Percentiles rank a stretch among this genome's conserved stretches.
These are phyloP conservation scores for Tortrix viridana DNA, from an alignment of 2,888 invertebrate genomes.

Conservation along the genomic window DNA sequence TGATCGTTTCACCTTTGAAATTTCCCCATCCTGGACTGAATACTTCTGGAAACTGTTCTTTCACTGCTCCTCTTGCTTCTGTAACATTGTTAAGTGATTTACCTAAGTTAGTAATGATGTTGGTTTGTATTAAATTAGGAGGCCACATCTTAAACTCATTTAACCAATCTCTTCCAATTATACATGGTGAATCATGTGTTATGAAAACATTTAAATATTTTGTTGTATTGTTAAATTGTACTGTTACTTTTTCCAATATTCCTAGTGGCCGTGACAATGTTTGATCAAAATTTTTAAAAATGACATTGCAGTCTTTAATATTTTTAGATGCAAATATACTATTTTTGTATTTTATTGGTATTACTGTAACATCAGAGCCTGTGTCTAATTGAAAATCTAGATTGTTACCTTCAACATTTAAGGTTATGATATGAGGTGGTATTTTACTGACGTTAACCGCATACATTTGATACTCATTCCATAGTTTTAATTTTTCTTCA, in stretches of 20 bases:
- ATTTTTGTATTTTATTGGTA: slow-evolving; percentile 1
- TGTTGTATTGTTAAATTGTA: neutral
- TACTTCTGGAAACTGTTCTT: slow-evolving; percentile 6
- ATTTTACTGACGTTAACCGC: neutral
- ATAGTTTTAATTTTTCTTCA: neutral
- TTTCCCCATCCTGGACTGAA: slow-evolving; percentile 5
- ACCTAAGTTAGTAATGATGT: neutral
- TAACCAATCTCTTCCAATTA: slow-evolving; percentile 16
- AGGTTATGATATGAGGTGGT: neutral
- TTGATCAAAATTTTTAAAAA: slow-evolving; percentile 13
- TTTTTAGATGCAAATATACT: neutral
- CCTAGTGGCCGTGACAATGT: slow-evolving; percentile 2
- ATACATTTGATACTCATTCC: slow-evolving; percentile 1
- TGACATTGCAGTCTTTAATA: slow-evolving; percentile 4
- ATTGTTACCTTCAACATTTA: neutral
- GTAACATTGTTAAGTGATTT: neutral
- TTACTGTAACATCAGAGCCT: slow-evolving; percentile 1
- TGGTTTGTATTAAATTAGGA: neutral
- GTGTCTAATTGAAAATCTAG: slow-evolving; percentile 6
- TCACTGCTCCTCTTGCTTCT: neutral
- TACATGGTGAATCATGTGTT: neutral
- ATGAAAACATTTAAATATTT: neutral
- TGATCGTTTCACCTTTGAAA: slow-evolving; percentile 2
- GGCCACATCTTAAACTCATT: slow-evolving; percentile 3
- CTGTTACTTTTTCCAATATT: neutral